Conservation (phyloP, 2,113 vertebrate species). For the Numida meleagris region DNA sequence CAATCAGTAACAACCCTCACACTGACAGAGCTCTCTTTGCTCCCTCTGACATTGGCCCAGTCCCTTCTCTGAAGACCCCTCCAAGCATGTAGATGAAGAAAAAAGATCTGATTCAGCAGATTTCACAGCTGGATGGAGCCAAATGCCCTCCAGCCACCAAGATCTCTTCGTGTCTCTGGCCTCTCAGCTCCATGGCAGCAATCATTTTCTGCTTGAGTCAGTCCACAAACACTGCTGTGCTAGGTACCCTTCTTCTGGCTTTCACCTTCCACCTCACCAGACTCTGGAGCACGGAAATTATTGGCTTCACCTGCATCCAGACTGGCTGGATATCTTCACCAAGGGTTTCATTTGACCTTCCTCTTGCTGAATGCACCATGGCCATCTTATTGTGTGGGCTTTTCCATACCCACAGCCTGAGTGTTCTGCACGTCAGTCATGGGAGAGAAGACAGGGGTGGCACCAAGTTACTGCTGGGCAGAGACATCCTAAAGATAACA, state of each 20-base stretch:
- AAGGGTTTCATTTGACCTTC: not conserved
- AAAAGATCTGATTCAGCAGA: not conserved
- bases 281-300: not conserved
- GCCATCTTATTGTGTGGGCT: too few relatives aligned
- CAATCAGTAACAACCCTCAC: not conserved
- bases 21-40: not conserved
- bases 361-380: not conserved
- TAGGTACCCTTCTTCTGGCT: not conserved
- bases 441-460: not conserved
- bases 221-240: not conserved
- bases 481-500: too few relatives aligned
- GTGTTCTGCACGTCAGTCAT: not conserved
- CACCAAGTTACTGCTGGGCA: not conserved
- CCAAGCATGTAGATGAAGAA: not conserved
- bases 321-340: not conserved
- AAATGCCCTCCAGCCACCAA: not conserved
- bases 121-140: not conserved
- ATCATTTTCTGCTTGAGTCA: not conserved
- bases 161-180: fast-evolving
- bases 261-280: not conserved
- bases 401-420: not conserved
- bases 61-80: not conserved
- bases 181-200: not conserved
- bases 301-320: not conserved
- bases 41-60: not conserved